Evolutionary conservation across 2,888 invertebrate species (phyloP).

Genomic region (Molanna angustata): DNA sequence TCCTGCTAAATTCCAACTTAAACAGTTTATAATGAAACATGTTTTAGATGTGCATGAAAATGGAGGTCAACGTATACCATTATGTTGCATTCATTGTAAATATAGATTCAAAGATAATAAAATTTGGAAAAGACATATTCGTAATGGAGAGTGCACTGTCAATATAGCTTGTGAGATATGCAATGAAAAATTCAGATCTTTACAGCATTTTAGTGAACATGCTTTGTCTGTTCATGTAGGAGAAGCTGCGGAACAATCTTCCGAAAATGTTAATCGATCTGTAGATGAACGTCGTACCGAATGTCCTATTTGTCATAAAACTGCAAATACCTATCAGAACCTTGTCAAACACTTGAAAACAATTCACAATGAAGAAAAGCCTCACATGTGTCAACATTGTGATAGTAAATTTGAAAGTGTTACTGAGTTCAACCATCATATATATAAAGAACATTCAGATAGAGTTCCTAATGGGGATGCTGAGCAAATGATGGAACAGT

Average conservation of each 20-base stretch:
- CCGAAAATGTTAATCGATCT: conserved; percentile 46
- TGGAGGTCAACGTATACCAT: conserved; percentile 47
- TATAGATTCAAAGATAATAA: conserved; percentile 48
- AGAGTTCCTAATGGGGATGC: conserved; percentile 39
- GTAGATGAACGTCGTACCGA: conserved; percentile 51
- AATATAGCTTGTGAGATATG: conserved; percentile 57
- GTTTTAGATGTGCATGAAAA: conserved; percentile 53
- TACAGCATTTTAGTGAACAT: conserved; percentile 53
- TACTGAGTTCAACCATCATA: conserved; percentile 56
- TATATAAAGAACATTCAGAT: conserved; percentile 57
- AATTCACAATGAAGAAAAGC: conserved; percentile 50
- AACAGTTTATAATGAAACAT: conserved; percentile 55
- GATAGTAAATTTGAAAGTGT: conserved; percentile 56
- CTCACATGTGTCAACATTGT: conserved; percentile 60
- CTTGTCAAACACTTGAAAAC: conserved; percentile 58
- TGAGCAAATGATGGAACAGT: conserved; percentile 7
- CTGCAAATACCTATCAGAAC: conserved; percentile 55
- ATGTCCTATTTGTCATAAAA: conserved; percentile 57
- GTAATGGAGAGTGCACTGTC: conserved; percentile 58
- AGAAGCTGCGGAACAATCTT: conserved; percentile 42
- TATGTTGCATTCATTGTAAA: conserved; percentile 50
- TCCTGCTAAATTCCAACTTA: conserved; percentile 53
- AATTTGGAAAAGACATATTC: conserved; percentile 50
- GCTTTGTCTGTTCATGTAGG: conserved; percentile 49
- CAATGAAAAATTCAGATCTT: conserved; percentile 45